phyloP scores from a whole-genome alignment of 2,797 vertebrate genomes.

The Propithecus deckenii region DNA sequence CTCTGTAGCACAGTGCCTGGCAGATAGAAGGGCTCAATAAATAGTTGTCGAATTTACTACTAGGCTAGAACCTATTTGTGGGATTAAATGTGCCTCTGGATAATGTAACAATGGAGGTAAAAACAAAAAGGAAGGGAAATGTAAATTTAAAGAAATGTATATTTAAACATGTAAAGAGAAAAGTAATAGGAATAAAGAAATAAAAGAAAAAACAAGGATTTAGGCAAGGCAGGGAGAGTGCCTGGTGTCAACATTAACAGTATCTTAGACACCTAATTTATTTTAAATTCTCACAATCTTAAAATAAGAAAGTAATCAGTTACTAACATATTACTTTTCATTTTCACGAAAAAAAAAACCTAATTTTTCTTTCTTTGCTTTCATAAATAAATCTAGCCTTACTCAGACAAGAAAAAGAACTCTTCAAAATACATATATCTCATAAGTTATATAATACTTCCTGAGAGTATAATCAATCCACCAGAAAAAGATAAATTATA shows the following conservation, averaged over 20 bases:
- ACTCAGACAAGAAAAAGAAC: neutral
- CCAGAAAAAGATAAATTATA: slow-evolving; percentile 11
- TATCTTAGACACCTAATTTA: neutral
- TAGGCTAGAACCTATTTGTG: neutral
- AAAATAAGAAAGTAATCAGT: slow-evolving; percentile 47
- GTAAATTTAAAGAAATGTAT: neutral
- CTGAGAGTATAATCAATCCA: neutral
- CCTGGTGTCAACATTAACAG: neutral
- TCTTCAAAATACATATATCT: neutral
- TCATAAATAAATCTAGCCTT: slow-evolving; percentile 4
- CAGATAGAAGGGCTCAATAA: neutral
- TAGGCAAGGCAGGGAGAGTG: neutral
- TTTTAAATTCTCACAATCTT: slow-evolving; percentile 42
- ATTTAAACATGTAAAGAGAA: neutral
- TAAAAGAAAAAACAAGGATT: slow-evolving; percentile 2
- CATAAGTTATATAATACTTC: neutral
- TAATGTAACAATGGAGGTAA: neutral
- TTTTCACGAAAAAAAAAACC: neutral
- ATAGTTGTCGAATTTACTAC: neutral
- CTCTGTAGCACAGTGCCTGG: neutral
- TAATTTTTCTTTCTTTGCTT: neutral
- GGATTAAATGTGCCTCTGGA: neutral
- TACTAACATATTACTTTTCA: slow-evolving; percentile 12
- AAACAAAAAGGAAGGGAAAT: neutral
- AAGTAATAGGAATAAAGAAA: neutral